These are phyloP conservation scores for Crocidura indochinensis DNA, from an alignment of 2,797 vertebrate genomes.

Conservation along the genomic window DNA sequence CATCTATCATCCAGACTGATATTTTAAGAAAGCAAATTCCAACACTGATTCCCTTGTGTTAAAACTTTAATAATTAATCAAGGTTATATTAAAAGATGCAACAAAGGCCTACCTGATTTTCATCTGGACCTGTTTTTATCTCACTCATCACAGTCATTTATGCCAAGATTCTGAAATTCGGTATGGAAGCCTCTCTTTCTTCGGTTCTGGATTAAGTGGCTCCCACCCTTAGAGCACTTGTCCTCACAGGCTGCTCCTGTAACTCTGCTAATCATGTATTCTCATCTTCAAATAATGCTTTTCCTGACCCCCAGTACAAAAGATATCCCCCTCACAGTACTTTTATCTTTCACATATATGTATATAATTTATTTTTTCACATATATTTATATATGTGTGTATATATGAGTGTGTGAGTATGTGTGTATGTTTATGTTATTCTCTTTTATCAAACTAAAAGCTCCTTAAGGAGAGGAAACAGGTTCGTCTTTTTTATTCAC, in stretches of 20 bases:
- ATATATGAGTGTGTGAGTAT: neutral
- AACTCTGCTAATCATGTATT: too few species aligned
- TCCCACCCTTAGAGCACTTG: neutral
- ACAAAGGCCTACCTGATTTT: neutral
- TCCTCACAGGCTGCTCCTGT: neutral
- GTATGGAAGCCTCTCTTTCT: neutral
- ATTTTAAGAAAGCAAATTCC: neutral
- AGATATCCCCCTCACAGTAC: neutral
- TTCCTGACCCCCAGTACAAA: neutral
- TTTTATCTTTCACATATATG: neutral
- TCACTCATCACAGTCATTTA: neutral
- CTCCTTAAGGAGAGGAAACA: neutral
- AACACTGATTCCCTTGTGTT: neutral
- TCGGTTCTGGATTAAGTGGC: neutral
- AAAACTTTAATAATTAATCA: neutral
- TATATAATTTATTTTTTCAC: neutral
- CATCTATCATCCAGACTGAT: neutral
- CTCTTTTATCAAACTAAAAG: slow-evolving; percentile 37
- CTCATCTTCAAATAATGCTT: neutral
- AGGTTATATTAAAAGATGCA: neutral
- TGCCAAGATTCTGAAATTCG: neutral
- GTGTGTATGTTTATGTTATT: neutral
- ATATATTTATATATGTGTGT: neutral
- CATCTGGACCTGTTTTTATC: neutral
- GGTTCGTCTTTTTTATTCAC: slow-evolving; percentile 30